Evolutionary conservation across 2,888 invertebrate species (phyloP).

Genomic region (Tipula lateralis): DNA sequence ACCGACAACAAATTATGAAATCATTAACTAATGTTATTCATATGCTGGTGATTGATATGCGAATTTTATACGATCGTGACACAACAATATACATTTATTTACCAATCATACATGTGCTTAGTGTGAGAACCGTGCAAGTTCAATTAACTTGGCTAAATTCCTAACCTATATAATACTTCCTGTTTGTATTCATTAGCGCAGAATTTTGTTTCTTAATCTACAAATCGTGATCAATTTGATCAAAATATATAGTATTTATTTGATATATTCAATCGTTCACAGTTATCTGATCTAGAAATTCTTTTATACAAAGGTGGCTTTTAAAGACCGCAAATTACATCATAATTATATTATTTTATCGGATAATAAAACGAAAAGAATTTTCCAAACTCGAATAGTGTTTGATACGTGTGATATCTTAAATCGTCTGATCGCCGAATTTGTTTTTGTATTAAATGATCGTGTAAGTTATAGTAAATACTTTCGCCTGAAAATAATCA

Average conservation of each 20-base stretch:
- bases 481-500: not conserved
- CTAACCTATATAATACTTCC: not conserved
- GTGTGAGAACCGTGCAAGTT: not conserved
- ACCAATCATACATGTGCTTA: not conserved
- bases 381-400: not conserved
- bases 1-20: not conserved
- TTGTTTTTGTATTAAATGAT: not conserved
- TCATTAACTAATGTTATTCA: not conserved
- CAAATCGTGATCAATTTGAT: constrained; percentile 5
- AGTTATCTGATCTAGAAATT: not conserved
- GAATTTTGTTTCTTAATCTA: not conserved
- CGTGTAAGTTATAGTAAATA: not conserved
- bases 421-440: not conserved
- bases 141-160: not conserved
- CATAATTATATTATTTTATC: not conserved
- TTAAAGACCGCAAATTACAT: not conserved
- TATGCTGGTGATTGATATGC: not conserved
- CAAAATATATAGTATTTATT: no score
- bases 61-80: not conserved
- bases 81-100: not conserved
- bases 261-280: not conserved
- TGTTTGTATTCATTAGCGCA: not conserved
- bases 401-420: not conserved
- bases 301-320: not conserved
- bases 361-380: not conserved